These are phyloP conservation scores for Dolichotis patagonum DNA, from an alignment of 2,113 vertebrate genomes.

Conservation along the genomic window DNA sequence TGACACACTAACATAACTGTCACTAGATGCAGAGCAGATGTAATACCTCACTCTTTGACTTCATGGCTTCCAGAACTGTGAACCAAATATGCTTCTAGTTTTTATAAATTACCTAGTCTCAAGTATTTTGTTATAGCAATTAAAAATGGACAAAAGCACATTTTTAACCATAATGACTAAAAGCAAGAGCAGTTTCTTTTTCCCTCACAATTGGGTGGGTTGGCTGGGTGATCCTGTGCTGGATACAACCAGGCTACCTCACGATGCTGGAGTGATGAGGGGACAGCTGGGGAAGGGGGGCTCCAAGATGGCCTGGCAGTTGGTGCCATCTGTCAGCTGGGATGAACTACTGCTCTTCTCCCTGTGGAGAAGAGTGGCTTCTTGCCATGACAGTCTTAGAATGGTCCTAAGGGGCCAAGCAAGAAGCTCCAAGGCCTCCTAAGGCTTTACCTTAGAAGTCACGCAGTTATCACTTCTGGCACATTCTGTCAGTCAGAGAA, in stretches of 20 bases:
- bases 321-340: not conserved
- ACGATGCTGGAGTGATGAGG: not conserved
- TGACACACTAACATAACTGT: not conserved
- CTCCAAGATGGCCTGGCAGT: not conserved
- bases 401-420: not conserved
- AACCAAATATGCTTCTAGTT: not conserved
- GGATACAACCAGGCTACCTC: not conserved
- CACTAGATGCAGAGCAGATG: not conserved
- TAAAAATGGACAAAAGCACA: not conserved
- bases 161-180: not conserved
- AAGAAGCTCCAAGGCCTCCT: not conserved
- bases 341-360: not conserved
- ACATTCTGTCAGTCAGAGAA: not conserved
- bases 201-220: not conserved
- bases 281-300: not conserved
- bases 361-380: slow-evolving; percentile 2
- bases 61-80: not conserved
- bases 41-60: not conserved
- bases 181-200: not conserved
- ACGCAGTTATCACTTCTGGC: not conserved
- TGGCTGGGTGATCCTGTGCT: not conserved
- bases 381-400: not conserved
- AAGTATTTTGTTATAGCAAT: not conserved
- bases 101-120: not conserved
- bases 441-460: not conserved